Conservation (phyloP, 2,888 invertebrate species). For the Plusia festucae region DNA sequence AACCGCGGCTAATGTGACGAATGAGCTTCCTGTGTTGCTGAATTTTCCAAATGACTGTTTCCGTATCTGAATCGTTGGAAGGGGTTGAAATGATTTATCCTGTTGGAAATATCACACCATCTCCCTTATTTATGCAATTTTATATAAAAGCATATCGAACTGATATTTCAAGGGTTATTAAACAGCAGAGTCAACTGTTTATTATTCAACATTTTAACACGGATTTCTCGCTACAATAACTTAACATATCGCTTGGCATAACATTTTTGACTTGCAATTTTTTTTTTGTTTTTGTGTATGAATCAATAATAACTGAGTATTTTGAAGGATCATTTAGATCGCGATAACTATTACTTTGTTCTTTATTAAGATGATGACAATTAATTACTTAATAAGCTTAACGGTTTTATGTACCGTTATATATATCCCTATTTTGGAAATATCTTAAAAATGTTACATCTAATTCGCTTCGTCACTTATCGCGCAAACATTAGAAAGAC, state of each 20-base stretch:
- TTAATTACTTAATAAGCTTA: too few relatives aligned
- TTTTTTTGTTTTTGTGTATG: too few relatives aligned
- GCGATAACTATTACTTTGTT: too few relatives aligned
- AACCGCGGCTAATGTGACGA: constrained; percentile 55
- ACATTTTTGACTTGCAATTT: too few relatives aligned
- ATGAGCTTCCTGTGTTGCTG: constrained; percentile 53
- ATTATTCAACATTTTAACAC: not conserved
- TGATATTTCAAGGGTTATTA: not conserved
- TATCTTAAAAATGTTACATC: too few relatives aligned
- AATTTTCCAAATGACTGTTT: constrained; percentile 62
- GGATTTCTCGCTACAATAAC: not conserved
- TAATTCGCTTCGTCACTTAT: constrained; percentile 3
- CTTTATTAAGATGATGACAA: too few relatives aligned
- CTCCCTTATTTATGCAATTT: constrained; percentile 28
- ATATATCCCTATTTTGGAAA: too few relatives aligned
- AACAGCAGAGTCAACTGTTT: not conserved
- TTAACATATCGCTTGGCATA: not conserved
- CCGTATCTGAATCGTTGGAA: constrained; percentile 46
- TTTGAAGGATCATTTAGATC: too few relatives aligned
- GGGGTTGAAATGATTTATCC: constrained; percentile 51
- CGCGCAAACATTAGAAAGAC: constrained; percentile 29
- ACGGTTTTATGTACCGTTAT: too few relatives aligned
- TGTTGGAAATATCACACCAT: constrained; percentile 32
- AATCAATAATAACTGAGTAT: too few relatives aligned
- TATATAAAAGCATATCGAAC: constrained; percentile 16